These are phyloP conservation scores for Oostethus manadensis DNA, from an alignment of 2,113 vertebrate genomes.

Conservation along the genomic window DNA sequence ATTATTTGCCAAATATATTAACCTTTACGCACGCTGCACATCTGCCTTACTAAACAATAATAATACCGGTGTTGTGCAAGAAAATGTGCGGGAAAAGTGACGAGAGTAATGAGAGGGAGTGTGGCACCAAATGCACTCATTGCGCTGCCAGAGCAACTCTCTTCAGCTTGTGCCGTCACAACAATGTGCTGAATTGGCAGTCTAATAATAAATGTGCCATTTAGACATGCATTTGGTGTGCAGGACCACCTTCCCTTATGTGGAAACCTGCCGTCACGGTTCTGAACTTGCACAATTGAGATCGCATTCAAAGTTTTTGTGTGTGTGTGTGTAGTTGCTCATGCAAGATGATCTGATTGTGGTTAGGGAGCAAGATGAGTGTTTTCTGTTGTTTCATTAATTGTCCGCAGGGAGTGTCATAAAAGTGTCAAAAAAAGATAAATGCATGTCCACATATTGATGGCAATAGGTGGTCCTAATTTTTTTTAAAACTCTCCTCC, in stretches of 20 bases:
- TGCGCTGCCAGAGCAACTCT: conserved; percentile 64
- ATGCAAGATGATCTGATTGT: background rate
- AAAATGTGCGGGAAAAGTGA: background rate
- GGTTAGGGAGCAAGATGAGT: background rate
- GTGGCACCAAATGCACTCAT: background rate
- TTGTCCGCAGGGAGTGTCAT: conserved; percentile 30
- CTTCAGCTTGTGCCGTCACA: conserved; percentile 79
- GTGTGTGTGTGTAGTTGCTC: background rate
- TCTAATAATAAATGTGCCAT: conserved; percentile 99
- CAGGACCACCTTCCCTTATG: conserved; percentile 98
- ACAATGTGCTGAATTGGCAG: conserved; percentile 99
- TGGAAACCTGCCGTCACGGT: conserved; percentile 81
- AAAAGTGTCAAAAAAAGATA: too few species aligned
- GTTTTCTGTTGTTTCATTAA: conserved; percentile 10
- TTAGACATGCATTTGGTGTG: conserved; percentile 85
- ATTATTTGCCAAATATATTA: background rate
- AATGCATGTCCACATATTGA: too few species aligned
- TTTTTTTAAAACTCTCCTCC: background rate
- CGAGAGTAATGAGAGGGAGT: too few species aligned
- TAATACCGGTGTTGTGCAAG: background rate
- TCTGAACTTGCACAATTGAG: background rate
- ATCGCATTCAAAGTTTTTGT: background rate
- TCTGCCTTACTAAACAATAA: background rate
- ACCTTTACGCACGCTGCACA: background rate
- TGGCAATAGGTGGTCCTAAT: background rate